Evolutionary conservation across 92 coral and sea anemone genomes (phyloP), one percentile per base, ranked within the genome.

Genomic region (Metridium senile): DNA sequence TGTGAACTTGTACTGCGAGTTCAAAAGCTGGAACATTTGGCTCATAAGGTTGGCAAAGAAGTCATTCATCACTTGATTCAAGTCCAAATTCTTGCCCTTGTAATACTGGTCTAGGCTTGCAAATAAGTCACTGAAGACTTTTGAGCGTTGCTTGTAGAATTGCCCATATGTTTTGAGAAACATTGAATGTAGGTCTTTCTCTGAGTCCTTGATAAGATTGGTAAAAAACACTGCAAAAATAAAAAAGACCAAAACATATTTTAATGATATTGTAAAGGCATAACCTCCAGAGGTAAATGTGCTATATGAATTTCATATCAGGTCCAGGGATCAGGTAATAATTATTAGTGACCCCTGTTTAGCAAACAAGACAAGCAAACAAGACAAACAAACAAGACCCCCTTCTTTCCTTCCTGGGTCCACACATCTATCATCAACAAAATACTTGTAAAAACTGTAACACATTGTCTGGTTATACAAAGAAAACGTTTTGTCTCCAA

Each of bases 31-130:
- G 59, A 85, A 95, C 93, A 95, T 87, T 70, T 79, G 82, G 6
- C 74, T 73, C 85, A 95, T 81, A 6, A 95, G 81, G 65, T 52
- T 79, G 32, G 80, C 72, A 70, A 95, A 95, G 74, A 95, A 92
- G 27, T 66, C 81, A 18, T 87, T 75, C 85, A 95, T 77, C 51
- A 89, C 89, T 58, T 86, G 81, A 2, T 62, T 39, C 32, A 91
- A 70, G 68, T 88, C 91, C 19, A 86, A 63, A 19, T 81, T 82
- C 17, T 57, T 74, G 45, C 93, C 93, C 56, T 52, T 47, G 35
- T 89, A 88, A 49, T 91, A 91, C 1, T 71, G 69, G 33, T 66
- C 75, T 17, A 91, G 72, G 4, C 84, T 90, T 7, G 11, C 81
- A 77, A 82, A 91, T 62, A 91, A 30, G 73, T 91, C 93, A 51